These are phyloP conservation scores for Pica pica DNA, from an alignment of 2,113 vertebrate species.

Conservation along the genomic window DNA sequence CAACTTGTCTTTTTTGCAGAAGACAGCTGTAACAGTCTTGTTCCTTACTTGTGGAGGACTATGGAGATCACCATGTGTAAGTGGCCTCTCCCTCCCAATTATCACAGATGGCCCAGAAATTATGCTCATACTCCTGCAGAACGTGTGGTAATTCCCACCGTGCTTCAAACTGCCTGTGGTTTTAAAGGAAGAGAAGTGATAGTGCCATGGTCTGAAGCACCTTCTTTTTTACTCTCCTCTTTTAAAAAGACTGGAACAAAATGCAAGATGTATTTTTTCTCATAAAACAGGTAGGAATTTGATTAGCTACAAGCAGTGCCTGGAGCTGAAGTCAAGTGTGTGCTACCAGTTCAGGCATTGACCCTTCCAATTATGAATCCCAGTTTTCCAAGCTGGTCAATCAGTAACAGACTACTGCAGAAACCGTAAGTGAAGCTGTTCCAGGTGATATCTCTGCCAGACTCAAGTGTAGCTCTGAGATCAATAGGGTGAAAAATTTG, in stretches of 20 bases:
- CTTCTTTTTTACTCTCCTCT: not conserved
- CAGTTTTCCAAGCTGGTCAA: not conserved
- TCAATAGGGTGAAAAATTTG: not conserved
- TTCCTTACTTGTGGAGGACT: not conserved
- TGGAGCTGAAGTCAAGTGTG: not conserved
- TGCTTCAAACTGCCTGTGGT: not conserved
- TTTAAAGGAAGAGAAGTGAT: not conserved
- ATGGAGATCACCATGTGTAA: not conserved
- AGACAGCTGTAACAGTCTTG: not conserved
- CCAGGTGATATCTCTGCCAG: not conserved
- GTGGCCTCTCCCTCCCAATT: not conserved
- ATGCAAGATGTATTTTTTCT: not conserved
- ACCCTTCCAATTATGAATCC: not conserved
- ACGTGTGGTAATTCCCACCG: fast-evolving
- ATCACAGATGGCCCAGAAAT: not conserved
- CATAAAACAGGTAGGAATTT: not conserved
- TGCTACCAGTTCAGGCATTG: not conserved
- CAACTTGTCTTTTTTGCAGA: not conserved
- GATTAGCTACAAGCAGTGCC: not conserved
- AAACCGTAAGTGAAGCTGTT: not conserved
- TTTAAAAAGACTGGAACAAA: not conserved
- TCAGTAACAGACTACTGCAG: not conserved
- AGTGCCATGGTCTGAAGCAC: not conserved
- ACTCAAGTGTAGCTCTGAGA: not conserved
- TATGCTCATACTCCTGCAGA: not conserved